Evolutionary conservation across 2,797 vertebrate species (phyloP).

Genomic region (Myotis daubentonii): DNA sequence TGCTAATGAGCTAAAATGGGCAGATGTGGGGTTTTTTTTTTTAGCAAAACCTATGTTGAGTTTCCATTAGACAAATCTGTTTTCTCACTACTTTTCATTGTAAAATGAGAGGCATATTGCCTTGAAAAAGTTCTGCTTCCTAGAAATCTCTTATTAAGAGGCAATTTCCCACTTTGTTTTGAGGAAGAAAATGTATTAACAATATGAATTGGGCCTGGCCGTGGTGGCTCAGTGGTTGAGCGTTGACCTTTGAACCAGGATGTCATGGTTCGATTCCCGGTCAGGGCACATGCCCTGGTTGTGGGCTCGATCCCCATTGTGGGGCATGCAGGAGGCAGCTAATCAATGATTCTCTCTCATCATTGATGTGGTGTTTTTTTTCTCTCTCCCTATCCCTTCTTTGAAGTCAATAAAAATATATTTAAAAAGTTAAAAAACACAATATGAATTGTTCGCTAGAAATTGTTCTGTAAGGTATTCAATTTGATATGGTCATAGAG

Average conservation of each 20-base stretch:
- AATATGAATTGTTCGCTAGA: slow-evolving; percentile 18
- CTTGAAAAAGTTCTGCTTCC: background rate
- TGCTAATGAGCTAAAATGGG: background rate
- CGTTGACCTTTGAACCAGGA: too few relatives aligned
- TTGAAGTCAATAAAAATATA: too few relatives aligned
- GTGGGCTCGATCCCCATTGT: too few relatives aligned
- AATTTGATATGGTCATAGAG: background rate
- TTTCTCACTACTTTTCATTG: slow-evolving; percentile 18
- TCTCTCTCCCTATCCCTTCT: too few relatives aligned
- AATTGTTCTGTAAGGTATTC: background rate
- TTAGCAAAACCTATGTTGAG: background rate
- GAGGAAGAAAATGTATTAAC: background rate
- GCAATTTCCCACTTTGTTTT: slow-evolving; percentile 13
- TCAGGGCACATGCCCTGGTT: too few relatives aligned
- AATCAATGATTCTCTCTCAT: too few relatives aligned
- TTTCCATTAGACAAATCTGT: slow-evolving; percentile 25
- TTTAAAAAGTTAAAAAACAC: too few relatives aligned
- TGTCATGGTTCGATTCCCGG: too few relatives aligned
- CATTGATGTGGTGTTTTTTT: too few relatives aligned
- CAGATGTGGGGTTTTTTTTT: background rate
- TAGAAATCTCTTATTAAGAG: background rate
- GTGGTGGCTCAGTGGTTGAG: too few relatives aligned
- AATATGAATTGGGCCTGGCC: background rate
- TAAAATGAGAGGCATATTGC: background rate
- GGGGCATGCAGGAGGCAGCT: too few relatives aligned